Conservation (phyloP, 2,888 invertebrate species). For the Rhagonycha fulva region DNA sequence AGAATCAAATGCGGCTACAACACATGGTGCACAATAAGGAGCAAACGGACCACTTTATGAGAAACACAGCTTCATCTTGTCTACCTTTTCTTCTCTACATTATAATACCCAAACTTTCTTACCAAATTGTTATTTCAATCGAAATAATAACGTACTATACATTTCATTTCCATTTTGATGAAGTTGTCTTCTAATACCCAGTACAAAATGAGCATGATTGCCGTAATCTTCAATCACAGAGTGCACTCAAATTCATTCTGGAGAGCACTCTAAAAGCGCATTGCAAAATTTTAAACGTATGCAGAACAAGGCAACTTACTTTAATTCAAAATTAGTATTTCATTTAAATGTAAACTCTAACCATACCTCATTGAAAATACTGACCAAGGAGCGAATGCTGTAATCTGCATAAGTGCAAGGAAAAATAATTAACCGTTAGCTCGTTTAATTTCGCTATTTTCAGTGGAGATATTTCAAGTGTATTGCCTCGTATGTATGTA, state of each 20-base stretch:
- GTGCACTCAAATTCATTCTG: neutral
- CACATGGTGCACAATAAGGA: constrained; percentile 6
- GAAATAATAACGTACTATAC: neutral
- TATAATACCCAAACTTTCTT: neutral
- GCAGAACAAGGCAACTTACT: neutral
- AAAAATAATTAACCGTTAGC: constrained; percentile 29
- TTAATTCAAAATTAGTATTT: neutral
- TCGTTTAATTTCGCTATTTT: constrained; percentile 14
- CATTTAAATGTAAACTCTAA: constrained; percentile 1
- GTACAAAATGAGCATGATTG: neutral
- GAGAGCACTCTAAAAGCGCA: neutral
- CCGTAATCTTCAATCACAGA: neutral
- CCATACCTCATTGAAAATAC: constrained; percentile 11
- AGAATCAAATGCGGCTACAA: constrained; percentile 22
- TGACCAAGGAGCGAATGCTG: constrained; percentile 29
- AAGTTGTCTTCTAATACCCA: neutral
- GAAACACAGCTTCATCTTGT: constrained; percentile 4
- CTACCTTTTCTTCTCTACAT: constrained; percentile 6
- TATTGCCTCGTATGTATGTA: neutral
- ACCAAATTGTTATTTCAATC: neutral
- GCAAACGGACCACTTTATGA: constrained; percentile 12
- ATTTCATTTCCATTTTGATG: neutral
- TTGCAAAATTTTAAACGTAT: neutral
- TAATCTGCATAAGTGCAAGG: constrained; percentile 36
- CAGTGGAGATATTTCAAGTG: constrained; percentile 2